A percentile compares a stretch with the other conserved stretches of the same genome.
phyloP scores from a whole-genome alignment of 2,113 vertebrate species.

The Morphnarchus princeps region DNA sequence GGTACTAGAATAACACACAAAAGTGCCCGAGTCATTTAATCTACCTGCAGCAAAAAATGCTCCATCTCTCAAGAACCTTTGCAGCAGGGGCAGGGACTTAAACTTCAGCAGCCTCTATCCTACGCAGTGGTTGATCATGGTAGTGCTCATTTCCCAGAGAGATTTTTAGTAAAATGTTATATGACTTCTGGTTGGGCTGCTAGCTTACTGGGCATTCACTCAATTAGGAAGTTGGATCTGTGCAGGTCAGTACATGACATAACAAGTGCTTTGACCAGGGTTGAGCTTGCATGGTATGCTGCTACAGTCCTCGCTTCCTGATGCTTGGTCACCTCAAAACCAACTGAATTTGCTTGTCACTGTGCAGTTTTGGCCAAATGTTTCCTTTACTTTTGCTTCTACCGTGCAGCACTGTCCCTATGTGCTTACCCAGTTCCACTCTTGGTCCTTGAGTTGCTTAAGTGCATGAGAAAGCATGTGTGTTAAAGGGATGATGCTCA shows the following conservation, averaged over 20 bases:
- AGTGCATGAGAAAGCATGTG: neutral
- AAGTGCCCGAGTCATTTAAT: neutral
- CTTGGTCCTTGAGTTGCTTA: neutral
- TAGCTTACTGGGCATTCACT: neutral
- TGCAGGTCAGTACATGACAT: neutral
- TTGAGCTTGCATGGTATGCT: neutral
- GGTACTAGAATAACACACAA: neutral
- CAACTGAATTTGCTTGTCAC: neutral
- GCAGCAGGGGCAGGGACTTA: fast-evolving
- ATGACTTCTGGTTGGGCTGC: neutral
- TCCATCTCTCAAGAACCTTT: neutral
- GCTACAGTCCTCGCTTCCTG: neutral
- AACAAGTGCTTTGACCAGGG: neutral
- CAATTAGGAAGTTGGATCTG: neutral
- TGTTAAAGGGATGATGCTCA: neutral
- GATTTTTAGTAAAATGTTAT: neutral
- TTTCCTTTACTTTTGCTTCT: neutral
- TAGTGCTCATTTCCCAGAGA: neutral
- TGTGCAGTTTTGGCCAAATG: neutral
- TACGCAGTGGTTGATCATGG: neutral
- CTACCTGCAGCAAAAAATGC: neutral
- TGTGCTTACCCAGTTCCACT: neutral
- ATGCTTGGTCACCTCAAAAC: neutral
- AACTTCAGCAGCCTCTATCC: neutral
- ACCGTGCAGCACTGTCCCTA: fast-evolving